Evolutionary conservation across 2,888 invertebrate genomes (phyloP).

Genomic region (Pristionchus fissidentatus): DNA sequence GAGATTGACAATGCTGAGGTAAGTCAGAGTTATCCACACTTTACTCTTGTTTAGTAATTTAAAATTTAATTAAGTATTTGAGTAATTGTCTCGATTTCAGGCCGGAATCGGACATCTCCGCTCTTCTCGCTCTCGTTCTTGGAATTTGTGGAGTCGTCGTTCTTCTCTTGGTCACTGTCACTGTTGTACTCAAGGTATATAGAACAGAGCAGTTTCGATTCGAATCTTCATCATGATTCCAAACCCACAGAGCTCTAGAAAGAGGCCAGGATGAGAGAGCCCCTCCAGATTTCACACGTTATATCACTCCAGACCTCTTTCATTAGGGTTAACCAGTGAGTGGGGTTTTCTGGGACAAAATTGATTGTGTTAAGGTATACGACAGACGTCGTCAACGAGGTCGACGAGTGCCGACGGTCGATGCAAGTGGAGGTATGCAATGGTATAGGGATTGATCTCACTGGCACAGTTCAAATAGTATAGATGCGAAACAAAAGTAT

Average conservation of each 20-base stretch:
- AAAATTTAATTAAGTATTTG: too few species aligned
- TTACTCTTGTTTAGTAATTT: too few species aligned
- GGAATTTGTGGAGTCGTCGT: constrained; percentile 54
- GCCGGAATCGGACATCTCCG: constrained; percentile 52
- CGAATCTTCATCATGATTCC: background rate
- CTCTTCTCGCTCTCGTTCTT: constrained; percentile 54
- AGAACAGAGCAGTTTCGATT: background rate
- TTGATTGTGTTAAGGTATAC: background rate
- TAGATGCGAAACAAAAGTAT: too few species aligned
- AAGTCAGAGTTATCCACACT: too few species aligned
- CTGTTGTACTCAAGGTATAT: background rate
- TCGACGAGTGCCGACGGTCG: constrained; percentile 12
- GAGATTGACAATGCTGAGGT: too few species aligned
- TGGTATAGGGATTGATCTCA: background rate
- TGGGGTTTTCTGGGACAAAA: too few species aligned
- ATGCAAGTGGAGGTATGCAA: constrained; percentile 26
- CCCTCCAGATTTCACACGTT: too few species aligned
- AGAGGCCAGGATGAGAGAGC: too few species aligned
- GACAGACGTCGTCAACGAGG: constrained; percentile 27
- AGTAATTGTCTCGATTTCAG: constrained; percentile 36
- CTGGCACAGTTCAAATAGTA: too few species aligned
- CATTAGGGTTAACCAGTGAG: too few species aligned
- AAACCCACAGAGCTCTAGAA: too few species aligned
- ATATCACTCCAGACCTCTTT: too few species aligned
- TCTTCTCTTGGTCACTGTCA: constrained; percentile 48